phyloP scores from a whole-genome alignment of 1,140 invertebrate species.

The Paraescarpia echinospica region DNA sequence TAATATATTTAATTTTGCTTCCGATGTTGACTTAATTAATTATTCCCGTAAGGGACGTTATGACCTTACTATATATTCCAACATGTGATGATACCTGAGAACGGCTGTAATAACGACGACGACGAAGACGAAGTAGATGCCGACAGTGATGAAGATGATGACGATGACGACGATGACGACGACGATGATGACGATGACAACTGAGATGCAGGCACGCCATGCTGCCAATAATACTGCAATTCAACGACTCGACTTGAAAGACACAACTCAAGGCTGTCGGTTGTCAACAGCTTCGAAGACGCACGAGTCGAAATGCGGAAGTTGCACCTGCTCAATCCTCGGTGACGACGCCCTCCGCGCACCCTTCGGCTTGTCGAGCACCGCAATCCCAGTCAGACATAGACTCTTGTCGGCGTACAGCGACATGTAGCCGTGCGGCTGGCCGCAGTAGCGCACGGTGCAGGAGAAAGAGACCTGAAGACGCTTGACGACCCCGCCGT shows the following conservation, averaged over 20 bases:
- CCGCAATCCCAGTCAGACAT: slow-evolving; percentile 39
- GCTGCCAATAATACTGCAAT: background rate
- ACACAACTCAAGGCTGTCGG: background rate
- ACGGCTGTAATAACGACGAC: background rate
- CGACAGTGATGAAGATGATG: background rate
- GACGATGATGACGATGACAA: background rate
- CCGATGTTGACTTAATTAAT: no score
- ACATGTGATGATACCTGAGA: background rate
- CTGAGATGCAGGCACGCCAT: background rate
- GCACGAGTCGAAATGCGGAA: slow-evolving; percentile 38
- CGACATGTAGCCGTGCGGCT: slow-evolving; percentile 58
- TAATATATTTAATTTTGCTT: no score
- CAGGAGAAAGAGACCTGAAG: slow-evolving; percentile 67
- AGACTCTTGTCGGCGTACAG: slow-evolving; percentile 36
- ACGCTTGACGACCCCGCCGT: slow-evolving; percentile 65
- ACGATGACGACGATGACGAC: background rate
- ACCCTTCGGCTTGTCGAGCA: slow-evolving; percentile 37
- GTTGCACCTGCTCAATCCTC: slow-evolving; percentile 37
- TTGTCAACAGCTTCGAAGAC: background rate
- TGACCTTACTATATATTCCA: background rate
- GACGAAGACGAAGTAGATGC: background rate
- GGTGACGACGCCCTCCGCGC: slow-evolving; percentile 32
- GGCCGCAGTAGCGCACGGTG: slow-evolving; percentile 70
- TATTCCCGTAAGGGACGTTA: background rate
- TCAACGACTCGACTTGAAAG: background rate